A percentile compares a stretch with the other conserved stretches of the same genome.
Evolutionary conservation across 2,797 vertebrate species (phyloP).

Genomic region (Prunella strophiata): DNA sequence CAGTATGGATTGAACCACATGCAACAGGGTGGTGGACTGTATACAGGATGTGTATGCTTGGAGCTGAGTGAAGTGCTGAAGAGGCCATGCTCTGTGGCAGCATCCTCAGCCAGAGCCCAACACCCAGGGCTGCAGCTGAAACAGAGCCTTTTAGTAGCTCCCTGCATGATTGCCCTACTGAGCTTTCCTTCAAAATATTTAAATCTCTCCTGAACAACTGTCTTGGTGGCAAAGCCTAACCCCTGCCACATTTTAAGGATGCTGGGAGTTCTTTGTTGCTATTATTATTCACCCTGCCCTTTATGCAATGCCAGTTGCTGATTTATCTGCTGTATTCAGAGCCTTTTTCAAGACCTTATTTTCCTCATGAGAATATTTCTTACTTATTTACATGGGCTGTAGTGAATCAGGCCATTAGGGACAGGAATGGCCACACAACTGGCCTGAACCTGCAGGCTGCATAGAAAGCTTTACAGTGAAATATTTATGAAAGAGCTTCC

Average conservation of each 20-base stretch:
- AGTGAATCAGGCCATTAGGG: background rate
- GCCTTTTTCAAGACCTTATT: background rate
- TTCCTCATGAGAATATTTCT: background rate
- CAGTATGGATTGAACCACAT: background rate
- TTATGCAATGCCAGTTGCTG: slow-evolving; percentile 7
- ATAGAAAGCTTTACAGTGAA: background rate
- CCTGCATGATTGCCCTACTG: background rate
- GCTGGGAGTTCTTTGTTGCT: slow-evolving; percentile 41
- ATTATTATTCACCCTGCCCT: slow-evolving; percentile 37
- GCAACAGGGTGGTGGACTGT: background rate
- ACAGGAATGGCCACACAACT: background rate
- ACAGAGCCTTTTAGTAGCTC: background rate
- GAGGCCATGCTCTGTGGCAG: background rate
- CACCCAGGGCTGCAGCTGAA: background rate
- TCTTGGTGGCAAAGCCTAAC: background rate
- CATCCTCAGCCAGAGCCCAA: background rate
- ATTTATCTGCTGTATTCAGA: background rate
- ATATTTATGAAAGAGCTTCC: background rate
- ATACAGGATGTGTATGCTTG: background rate
- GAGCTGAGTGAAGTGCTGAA: background rate
- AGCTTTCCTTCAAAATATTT: background rate
- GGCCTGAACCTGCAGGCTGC: background rate
- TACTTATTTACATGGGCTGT: background rate
- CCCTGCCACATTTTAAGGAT: background rate
- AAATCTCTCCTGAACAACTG: background rate